These are phyloP conservation scores for Melipona quadrifasciata DNA, from an alignment of 1,140 invertebrate species.

Conservation along the genomic window DNA sequence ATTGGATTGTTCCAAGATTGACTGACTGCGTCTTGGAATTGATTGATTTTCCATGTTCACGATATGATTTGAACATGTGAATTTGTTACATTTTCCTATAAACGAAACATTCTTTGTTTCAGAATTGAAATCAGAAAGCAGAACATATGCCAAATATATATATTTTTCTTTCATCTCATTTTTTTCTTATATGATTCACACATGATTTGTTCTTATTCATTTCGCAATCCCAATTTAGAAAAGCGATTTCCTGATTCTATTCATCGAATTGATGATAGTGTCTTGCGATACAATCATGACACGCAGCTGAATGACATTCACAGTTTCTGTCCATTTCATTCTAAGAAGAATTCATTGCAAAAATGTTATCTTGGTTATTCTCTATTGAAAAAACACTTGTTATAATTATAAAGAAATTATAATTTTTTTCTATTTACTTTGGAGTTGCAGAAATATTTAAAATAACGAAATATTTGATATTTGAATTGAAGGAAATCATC, in stretches of 20 bases:
- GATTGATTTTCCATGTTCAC: conserved; percentile 17
- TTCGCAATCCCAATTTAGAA: conserved; percentile 56
- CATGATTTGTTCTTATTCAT: conserved; percentile 26
- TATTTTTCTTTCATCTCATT: background rate
- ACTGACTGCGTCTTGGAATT: background rate
- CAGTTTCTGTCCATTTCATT: background rate
- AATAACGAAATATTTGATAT: background rate
- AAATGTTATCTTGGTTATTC: background rate
- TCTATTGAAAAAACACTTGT: background rate
- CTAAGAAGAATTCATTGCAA: background rate
- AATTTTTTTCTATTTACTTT: background rate
- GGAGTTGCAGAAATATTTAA: background rate
- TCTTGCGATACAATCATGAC: conserved; percentile 65
- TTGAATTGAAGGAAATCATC: background rate
- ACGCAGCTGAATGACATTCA: conserved; percentile 26
- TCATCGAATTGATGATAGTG: conserved; percentile 63
- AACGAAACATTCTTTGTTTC: conserved; percentile 7
- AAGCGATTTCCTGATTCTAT: conserved; percentile 52
- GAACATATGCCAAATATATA: background rate
- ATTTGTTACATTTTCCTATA: background rate
- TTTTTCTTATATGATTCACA: background rate
- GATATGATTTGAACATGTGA: background rate
- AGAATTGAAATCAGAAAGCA: background rate
- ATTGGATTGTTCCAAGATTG: background rate
- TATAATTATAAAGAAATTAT: too few relatives aligned